These are phyloP conservation scores for Eledona agricola DNA, from an alignment of 2,888 invertebrate species.

Conservation along the genomic window DNA sequence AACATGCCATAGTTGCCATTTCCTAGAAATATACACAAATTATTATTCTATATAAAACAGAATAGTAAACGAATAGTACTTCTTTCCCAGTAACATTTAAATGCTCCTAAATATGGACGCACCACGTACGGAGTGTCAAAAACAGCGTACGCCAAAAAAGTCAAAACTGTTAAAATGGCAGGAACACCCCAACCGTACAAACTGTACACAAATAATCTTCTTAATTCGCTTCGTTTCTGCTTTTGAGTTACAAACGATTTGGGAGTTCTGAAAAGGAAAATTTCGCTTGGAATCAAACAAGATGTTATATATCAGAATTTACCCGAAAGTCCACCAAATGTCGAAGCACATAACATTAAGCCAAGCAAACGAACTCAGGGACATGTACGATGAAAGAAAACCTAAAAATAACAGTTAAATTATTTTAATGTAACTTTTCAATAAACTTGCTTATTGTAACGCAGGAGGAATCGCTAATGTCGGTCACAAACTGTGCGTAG, in stretches of 20 bases:
- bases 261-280: conserved; percentile 42
- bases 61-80: conserved; percentile 55
- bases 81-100: conserved; percentile 73
- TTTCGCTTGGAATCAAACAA: too few species aligned
- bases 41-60: too few species aligned
- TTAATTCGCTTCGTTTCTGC: conserved; percentile 63
- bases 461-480: conserved; percentile 27
- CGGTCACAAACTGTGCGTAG: conserved; percentile 40
- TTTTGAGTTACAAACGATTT: conserved; percentile 47
- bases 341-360: conserved; percentile 50
- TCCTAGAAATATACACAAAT: conserved; percentile 34
- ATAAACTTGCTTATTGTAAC: conserved; percentile 33
- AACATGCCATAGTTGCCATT: conserved; percentile 34
- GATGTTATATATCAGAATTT: conserved; percentile 36
- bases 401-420: conserved; percentile 40
- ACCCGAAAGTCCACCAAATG: conserved; percentile 51
- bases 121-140: conserved; percentile 61
- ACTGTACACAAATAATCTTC: conserved; percentile 72
- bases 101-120: conserved; percentile 70
- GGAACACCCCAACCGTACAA: conserved; percentile 77
- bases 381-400: conserved; percentile 43
- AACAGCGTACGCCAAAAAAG: conserved; percentile 66
- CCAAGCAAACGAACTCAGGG: conserved; percentile 46
- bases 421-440: conserved; percentile 3
- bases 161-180: conserved; percentile 65